These are phyloP conservation scores for Uloborus diversus DNA, from an alignment of 1,140 invertebrate species.

Conservation along the genomic window DNA sequence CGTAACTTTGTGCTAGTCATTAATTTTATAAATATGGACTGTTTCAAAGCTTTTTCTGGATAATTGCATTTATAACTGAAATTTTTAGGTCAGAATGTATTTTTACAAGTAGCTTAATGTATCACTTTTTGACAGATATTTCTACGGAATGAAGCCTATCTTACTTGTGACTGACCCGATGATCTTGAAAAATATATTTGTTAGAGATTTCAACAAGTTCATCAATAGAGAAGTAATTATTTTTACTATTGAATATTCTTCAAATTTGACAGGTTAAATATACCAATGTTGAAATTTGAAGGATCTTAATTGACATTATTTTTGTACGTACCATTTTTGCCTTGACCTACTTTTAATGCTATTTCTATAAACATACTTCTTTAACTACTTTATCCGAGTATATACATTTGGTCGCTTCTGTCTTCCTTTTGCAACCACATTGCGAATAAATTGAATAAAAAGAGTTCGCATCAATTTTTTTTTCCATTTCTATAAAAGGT, in stretches of 20 bases:
- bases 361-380: not conserved
- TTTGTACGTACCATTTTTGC: not conserved
- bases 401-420: not conserved
- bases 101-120: not conserved
- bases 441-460: too few relatives aligned
- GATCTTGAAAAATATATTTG: conserved; percentile 63
- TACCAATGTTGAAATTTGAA: not conserved
- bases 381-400: not conserved
- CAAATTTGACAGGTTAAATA: not conserved
- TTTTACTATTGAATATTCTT: not conserved
- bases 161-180: conserved; percentile 63
- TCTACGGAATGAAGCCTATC: conserved; percentile 61
- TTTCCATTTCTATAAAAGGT: not conserved
- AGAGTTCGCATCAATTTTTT: not conserved
- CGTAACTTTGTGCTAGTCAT: not conserved
- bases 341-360: not conserved
- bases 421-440: too few relatives aligned
- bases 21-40: not conserved
- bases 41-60: not conserved
- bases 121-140: conserved; percentile 59
- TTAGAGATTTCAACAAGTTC: conserved; percentile 64
- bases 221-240: conserved; percentile 54
- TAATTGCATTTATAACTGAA: too few relatives aligned
- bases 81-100: not conserved
- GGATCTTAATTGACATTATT: not conserved